A percentile compares a stretch with the other conserved stretches of the same genome.
These are phyloP conservation scores for Steatocranus sp. DNA, from an alignment of 2,797 vertebrate genomes.

Conservation along the genomic window DNA sequence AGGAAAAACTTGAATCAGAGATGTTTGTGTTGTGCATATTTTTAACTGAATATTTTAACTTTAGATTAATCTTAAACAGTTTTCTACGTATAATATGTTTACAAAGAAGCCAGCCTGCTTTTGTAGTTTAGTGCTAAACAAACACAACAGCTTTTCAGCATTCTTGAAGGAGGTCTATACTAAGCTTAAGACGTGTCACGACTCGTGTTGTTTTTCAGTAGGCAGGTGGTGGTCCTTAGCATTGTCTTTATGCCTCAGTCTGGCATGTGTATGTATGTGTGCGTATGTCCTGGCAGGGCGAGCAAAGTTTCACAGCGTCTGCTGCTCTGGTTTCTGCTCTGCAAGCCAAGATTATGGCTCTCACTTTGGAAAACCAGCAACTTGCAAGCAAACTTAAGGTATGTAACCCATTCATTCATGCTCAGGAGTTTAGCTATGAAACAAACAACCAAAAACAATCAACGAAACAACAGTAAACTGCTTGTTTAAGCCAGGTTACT, in stretches of 20 bases:
- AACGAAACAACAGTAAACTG: neutral
- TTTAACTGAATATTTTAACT: neutral
- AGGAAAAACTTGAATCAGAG: neutral
- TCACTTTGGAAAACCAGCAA: conserved; percentile 91
- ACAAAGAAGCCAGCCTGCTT: neutral
- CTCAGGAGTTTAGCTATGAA: neutral
- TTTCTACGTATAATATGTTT: neutral
- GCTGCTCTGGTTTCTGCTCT: conserved; percentile 82
- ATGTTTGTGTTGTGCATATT: neutral
- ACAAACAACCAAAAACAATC: neutral
- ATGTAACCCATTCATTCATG: neutral
- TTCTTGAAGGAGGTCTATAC: conserved; percentile 58
- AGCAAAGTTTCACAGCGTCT: conserved; percentile 67
- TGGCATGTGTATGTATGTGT: conserved; percentile 19
- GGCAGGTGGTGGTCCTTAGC: conserved; percentile 56
- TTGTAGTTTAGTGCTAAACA: neutral
- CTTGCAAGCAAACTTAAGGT: conserved; percentile 89
- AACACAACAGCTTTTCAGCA: conserved; percentile 29
- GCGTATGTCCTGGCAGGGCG: conserved; percentile 53
- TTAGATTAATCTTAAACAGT: neutral
- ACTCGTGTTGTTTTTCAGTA: conserved; percentile 58
- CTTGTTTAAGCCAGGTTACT: neutral
- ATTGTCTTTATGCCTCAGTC: conserved; percentile 31
- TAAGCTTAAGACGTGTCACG: conserved; percentile 41
- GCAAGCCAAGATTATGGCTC: conserved; percentile 87